Base-by-base conservation (phyloP, 2,888 invertebrate species). In the Mesochorus sp. region DNA sequence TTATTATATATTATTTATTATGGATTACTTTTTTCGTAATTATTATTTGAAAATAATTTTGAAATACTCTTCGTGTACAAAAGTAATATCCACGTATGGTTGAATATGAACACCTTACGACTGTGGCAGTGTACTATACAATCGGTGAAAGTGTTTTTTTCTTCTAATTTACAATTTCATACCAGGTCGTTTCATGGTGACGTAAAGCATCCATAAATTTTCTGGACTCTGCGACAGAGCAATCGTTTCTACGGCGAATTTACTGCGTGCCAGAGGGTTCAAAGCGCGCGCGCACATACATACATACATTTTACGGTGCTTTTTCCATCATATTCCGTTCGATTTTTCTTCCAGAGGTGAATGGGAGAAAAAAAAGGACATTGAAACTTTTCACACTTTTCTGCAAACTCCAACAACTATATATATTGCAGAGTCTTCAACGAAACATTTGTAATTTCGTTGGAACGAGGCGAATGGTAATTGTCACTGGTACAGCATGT, bases 161-260 rank as follows among this genome's bases (percentile, higher is more conserved):
- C 81, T 77, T 79, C 72, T 81, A 80, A 82, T 82, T 84, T 82
- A 78, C 82, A 80, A 83, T 85, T 85, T 83, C 79, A 77, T 81
- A 53, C 74, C 77, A 49, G 66, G 53, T 79, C 72, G 81, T 74
- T 85, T 84, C 81, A 80, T 53, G 77, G 61, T 47, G 66, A 71
- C 68, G 71, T 82, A 80, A 83, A 85, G 62, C 79, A 75, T 73
- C 78, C 82, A 80, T 82, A 81, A 81, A 83, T 85, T 81, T 70
- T 39, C 42, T 21, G 34, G 62, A 24, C 34, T 28, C 37, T 47
- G 37, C 17, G 17, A 12, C 28, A 6, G 39, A 62, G 31, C 31
- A 44, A 21, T 44, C 57, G 24, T 34, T 21, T 21, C 55, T 5
- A 55, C 14, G 21, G n/a, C 31, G 37, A 42, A 14, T 47, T 66